phyloP scores from a whole-genome alignment of 2,113 vertebrate species.

The Pollachius pollachius region DNA sequence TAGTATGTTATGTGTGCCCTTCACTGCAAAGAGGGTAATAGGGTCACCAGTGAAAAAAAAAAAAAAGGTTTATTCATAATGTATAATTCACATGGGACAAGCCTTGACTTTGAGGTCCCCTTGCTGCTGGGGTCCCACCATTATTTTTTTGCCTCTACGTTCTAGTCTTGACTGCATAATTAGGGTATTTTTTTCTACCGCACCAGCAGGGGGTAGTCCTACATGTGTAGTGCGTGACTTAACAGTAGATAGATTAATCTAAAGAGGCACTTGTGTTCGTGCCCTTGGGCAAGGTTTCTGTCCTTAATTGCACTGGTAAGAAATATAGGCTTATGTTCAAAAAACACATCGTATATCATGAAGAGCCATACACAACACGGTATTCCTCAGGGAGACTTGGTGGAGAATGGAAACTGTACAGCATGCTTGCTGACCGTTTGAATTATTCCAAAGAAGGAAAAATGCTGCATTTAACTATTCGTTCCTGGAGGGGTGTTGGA shows the following conservation, averaged over 20 bases:
- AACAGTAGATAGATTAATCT: conserved; percentile 52
- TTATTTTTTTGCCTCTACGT: conserved; percentile 27
- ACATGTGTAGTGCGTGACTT: conserved; percentile 55
- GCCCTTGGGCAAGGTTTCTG: conserved; percentile 66
- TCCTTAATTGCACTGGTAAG: conserved; percentile 65
- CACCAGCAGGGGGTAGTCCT: conserved; percentile 53
- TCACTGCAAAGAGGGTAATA: not conserved
- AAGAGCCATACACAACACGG: conserved; percentile 50
- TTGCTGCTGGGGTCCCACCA: conserved; percentile 53
- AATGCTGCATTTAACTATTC: conserved; percentile 41
- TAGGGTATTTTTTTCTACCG: conserved; percentile 49
- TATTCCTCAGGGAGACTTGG: conserved; percentile 37
- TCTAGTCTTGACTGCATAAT: conserved; percentile 64
- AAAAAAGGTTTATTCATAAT: conserved; percentile 14
- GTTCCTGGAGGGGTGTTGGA: conserved; percentile 28
- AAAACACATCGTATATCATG: conserved; percentile 21
- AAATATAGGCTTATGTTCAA: conserved; percentile 36
- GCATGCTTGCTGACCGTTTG: conserved; percentile 46
- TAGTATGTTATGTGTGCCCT: not conserved
- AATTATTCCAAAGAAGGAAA: conserved; percentile 36
- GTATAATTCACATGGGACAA: conserved; percentile 42
- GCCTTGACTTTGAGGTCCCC: conserved; percentile 62
- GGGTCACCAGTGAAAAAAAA: conserved; percentile 13
- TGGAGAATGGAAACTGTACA: conserved; percentile 43
- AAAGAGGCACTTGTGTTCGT: conserved; percentile 46